Evolutionary conservation across 2,797 vertebrate species (phyloP), one percentile per base, ranked within the genome.

Genomic region (Anolis apletophallus): DNA sequence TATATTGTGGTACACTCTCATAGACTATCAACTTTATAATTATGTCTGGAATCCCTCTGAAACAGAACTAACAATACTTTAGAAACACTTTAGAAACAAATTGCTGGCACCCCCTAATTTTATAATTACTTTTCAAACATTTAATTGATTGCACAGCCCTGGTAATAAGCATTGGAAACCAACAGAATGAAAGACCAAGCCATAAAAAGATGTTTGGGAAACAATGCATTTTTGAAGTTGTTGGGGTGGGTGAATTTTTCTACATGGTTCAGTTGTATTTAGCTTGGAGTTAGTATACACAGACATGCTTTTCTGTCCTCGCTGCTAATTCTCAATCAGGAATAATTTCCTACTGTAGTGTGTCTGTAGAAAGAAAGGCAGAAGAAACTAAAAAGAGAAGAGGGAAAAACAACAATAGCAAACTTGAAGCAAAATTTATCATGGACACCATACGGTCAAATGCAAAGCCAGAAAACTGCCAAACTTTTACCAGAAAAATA

Each of bases 401-500:
- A 64, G 61, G 21, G 61, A 64, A 23, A 46, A 54, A 16, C 32
- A 50, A 5, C 12, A 23, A 36, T 19, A 85, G 55, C 7, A 32
- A 84, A 54, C n/a, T 21, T 3, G 46, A 84, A 36, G 26, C 36
- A 77, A 77, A 85, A 57, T 57, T n/a, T 64, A 55, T 68, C 76
- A 72, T 54, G 59, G 76, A 80, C 76, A 72, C 76, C 67, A 50
- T 32, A 54, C 54, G 50, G 76, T 85, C 76, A 85, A 46, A 85
- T 59, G 84, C 17, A 46, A 61, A 72, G 84, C 84, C 84, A 85
- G 40, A 36, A 79, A 72, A 79, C 76, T 59, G 36, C 36, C 76
- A 85, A 32, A 85, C 57, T 52, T 79, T 50, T 19, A 80, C 36
- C 77, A 85, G 76, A 77, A 85, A 85, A 80, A 72, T 76, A 61